phyloP scores from a whole-genome alignment of 2,797 vertebrate species.

The Eleutherodactylus coqui region DNA sequence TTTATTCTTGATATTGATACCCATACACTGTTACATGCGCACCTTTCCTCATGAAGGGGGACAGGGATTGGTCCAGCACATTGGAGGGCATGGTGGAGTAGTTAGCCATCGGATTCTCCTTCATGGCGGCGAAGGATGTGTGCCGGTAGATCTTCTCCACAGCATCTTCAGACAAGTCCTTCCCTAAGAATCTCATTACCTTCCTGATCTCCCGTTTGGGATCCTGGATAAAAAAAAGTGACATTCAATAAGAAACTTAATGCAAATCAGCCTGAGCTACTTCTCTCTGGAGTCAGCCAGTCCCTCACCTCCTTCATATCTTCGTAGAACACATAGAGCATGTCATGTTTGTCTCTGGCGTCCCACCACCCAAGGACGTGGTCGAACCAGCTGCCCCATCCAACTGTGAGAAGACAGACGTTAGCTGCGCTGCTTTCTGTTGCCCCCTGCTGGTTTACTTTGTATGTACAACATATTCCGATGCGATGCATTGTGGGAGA shows the following conservation, averaged over 20 bases:
- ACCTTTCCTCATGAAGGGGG: conserved; percentile 82
- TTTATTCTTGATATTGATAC: background rate
- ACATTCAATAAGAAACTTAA: background rate
- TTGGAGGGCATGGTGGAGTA: conserved; percentile 68
- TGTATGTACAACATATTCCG: background rate
- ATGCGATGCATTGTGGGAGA: background rate
- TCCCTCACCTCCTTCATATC: conserved; percentile 56
- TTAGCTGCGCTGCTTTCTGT: no score
- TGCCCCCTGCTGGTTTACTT: background rate
- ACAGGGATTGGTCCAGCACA: conserved; percentile 76
- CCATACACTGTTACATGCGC: background rate
- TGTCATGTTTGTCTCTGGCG: conserved; percentile 48
- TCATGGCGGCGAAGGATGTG: conserved; percentile 78
- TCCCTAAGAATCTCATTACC: conserved; percentile 74
- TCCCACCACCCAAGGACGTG: conserved; percentile 64
- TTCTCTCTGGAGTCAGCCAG: background rate
- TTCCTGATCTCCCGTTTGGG: conserved; percentile 74
- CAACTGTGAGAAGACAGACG: conserved; percentile 36
- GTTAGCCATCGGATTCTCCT: conserved; percentile 76
- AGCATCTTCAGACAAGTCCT: conserved; percentile 68
- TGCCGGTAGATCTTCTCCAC: conserved; percentile 70
- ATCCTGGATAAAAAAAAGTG: conserved; percentile 66
- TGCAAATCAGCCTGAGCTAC: no score
- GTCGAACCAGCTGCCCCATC: conserved; percentile 63
- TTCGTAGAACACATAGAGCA: conserved; percentile 65